These are phyloP conservation scores for Xestia sexstrigata DNA, from an alignment of 2,888 invertebrate genomes.

Conservation along the genomic window DNA sequence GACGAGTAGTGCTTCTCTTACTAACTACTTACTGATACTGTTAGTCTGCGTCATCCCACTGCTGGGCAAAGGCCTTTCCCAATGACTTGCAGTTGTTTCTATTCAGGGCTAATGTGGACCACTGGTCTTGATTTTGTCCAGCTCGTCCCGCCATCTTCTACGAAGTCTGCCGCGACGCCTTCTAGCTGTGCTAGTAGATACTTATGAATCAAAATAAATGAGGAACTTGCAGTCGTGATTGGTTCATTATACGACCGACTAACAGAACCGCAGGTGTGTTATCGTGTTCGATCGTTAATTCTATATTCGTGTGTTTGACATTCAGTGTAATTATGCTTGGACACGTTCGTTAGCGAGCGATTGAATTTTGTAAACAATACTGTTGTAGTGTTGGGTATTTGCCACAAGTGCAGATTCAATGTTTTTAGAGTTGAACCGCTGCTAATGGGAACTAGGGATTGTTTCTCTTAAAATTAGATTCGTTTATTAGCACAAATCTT, in stretches of 20 bases:
- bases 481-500: neutral
- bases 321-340: constrained; percentile 33
- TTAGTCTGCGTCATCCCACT: no score
- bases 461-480: neutral
- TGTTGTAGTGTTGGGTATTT: neutral
- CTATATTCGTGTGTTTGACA: constrained; percentile 31
- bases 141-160: no score
- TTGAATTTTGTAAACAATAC: constrained; percentile 11
- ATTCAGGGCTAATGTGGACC: no score
- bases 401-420: neutral
- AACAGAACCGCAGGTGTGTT: constrained; percentile 34
- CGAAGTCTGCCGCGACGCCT: no score
- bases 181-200: neutral
- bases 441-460: neutral
- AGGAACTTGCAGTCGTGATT: constrained; percentile 22
- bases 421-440: neutral
- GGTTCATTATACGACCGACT: constrained; percentile 40
- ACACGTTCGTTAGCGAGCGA: constrained; percentile 22
- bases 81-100: no score
- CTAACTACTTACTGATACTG: no score
- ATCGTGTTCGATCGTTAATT: constrained; percentile 32
- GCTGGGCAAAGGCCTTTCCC: no score
- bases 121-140: no score
- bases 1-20: no score
- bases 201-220: neutral